phyloP scores from a whole-genome alignment of 1,140 invertebrate genomes.

The Drosophila prosaltans region DNA sequence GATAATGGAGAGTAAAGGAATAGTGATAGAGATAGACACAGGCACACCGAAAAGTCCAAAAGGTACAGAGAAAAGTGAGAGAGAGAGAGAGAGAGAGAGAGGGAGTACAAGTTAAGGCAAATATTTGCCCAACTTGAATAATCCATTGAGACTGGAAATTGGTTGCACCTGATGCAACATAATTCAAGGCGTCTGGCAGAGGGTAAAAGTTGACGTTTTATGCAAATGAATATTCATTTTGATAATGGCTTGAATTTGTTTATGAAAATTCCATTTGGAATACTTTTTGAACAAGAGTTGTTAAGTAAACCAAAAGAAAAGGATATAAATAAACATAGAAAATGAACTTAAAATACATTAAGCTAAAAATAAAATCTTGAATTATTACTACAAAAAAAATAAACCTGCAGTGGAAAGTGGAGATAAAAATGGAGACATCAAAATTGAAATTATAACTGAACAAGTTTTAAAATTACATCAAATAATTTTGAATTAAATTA shows the following conservation, averaged over 20 bases:
- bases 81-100: neutral
- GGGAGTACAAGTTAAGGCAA: conserved; percentile 41
- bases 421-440: too few species aligned
- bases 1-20: conserved; percentile 9
- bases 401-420: too few species aligned
- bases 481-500: too few species aligned
- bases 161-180: conserved; percentile 38
- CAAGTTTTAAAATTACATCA: too few species aligned
- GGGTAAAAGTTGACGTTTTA: conserved; percentile 15
- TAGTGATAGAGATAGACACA: neutral
- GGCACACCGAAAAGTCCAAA: neutral
- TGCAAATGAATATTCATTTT: conserved; percentile 9
- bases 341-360: neutral
- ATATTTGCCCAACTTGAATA: conserved; percentile 45
- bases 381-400: too few species aligned
- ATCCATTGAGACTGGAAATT: conserved; percentile 43
- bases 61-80: neutral
- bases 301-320: neutral
- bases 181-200: neutral
- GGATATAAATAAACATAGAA: neutral
- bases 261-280: neutral
- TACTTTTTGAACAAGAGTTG: neutral
- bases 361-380: too few species aligned
- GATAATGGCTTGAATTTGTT: neutral
- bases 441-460: too few species aligned